Percentiles rank a stretch among this genome's conserved stretches.
phyloP scores from a whole-genome alignment of 2,888 invertebrate genomes.

The Strigamia crassipes region DNA sequence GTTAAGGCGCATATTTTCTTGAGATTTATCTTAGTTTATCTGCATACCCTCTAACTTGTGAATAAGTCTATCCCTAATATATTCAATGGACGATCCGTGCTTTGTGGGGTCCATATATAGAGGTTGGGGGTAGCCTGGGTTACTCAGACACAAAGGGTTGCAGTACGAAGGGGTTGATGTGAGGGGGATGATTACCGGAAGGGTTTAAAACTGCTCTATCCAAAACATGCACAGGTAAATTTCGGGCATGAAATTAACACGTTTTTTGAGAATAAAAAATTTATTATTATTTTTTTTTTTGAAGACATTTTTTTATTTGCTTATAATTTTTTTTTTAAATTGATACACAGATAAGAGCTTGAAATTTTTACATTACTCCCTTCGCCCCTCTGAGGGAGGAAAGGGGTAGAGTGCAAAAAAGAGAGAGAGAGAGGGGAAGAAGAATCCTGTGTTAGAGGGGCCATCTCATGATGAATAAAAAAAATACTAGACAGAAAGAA shows the following conservation, averaged over 20 bases:
- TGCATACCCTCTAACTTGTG: background rate
- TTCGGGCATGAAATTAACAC: background rate
- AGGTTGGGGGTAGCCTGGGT: slow-evolving; percentile 29
- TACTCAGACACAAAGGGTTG: slow-evolving; percentile 30
- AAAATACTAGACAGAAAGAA: slow-evolving; percentile 21
- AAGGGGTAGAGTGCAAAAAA: slow-evolving; percentile 1
- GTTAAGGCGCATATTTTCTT: background rate
- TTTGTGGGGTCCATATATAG: slow-evolving; percentile 28
- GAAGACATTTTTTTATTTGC: background rate
- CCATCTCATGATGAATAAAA: slow-evolving; percentile 18
- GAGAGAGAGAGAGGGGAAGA: slow-evolving; percentile 19
- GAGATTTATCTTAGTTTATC: background rate
- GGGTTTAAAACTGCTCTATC: slow-evolving; percentile 23
- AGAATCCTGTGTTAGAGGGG: background rate
- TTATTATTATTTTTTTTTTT: background rate
- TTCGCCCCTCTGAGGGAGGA: slow-evolving; percentile 25
- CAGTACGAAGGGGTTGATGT: background rate
- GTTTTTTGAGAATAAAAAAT: background rate
- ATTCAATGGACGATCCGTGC: slow-evolving; percentile 31
- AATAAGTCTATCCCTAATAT: slow-evolving; percentile 36
- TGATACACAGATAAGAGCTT: background rate
- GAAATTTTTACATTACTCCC: background rate
- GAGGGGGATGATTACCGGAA: slow-evolving; percentile 33
- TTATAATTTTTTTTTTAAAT: background rate
- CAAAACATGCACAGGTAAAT: slow-evolving; percentile 10